Evolutionary conservation across 2,888 invertebrate species (phyloP).

Genomic region (Leistus spinibarbis): DNA sequence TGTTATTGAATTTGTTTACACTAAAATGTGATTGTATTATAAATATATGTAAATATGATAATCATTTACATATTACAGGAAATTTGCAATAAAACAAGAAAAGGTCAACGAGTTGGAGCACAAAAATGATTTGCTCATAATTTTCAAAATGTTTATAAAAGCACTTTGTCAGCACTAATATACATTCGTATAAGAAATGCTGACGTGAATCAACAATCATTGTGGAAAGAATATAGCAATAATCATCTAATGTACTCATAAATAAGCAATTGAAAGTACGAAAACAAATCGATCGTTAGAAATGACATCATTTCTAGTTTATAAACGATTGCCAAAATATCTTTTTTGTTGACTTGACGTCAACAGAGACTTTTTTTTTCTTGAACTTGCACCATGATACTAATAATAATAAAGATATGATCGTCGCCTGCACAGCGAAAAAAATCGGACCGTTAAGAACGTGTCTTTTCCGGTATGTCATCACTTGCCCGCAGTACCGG

Average conservation of each 20-base stretch:
- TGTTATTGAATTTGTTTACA: background rate
- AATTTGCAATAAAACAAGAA: background rate
- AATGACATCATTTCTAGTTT: background rate
- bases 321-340: background rate
- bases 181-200: too few species aligned
- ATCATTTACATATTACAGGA: background rate
- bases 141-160: too few species aligned
- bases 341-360: background rate
- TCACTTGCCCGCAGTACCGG: background rate
- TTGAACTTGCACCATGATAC: background rate
- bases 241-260: too few species aligned
- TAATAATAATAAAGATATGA: background rate
- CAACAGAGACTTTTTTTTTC: background rate
- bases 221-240: too few species aligned
- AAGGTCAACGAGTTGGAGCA: too few species aligned
- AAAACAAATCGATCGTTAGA: background rate
- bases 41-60: background rate
- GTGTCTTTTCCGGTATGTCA: background rate
- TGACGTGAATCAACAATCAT: too few species aligned
- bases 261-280: background rate
- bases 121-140: too few species aligned
- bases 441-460: background rate
- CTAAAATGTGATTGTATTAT: background rate
- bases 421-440: background rate
- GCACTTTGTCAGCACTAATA: too few species aligned